These are phyloP conservation scores for Pandemis heparana DNA, from an alignment of 2,888 invertebrate species.

Conservation along the genomic window DNA sequence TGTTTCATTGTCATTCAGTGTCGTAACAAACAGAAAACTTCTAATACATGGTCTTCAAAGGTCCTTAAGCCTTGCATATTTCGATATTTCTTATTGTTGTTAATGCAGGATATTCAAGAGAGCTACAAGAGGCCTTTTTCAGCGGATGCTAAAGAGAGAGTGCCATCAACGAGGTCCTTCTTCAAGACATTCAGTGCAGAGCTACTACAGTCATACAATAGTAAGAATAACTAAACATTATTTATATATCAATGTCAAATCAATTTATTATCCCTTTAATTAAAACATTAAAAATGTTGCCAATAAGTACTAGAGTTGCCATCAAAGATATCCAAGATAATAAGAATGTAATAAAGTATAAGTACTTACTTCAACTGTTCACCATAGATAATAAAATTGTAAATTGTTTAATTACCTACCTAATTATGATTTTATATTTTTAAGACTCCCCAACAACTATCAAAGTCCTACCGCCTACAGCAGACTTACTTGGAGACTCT, in stretches of 20 bases:
- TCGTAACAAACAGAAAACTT: too few relatives aligned
- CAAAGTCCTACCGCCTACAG: slow-evolving; percentile 74
- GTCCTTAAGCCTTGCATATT: too few relatives aligned
- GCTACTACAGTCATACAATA: slow-evolving; percentile 69
- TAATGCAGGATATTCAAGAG: slow-evolving; percentile 68
- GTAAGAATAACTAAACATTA: slow-evolving; percentile 54
- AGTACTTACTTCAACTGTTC: too few relatives aligned
- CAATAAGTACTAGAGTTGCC: too few relatives aligned
- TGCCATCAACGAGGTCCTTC: slow-evolving; percentile 68
- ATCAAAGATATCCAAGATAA: too few relatives aligned
- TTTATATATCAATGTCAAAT: not conserved
- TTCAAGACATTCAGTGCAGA: slow-evolving; percentile 75
- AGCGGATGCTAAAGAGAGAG: slow-evolving; percentile 74
- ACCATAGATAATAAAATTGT: not conserved
- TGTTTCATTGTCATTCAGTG: too few relatives aligned
- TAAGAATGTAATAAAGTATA: too few relatives aligned
- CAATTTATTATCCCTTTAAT: not conserved
- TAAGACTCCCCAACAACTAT: slow-evolving; percentile 57
- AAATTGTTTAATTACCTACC: too few relatives aligned
- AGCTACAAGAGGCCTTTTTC: slow-evolving; percentile 78
- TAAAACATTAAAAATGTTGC: not conserved
- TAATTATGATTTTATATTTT: not conserved
- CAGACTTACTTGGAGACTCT: slow-evolving; percentile 64
- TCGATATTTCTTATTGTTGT: too few relatives aligned
- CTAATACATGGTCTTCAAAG: too few relatives aligned